Conservation (phyloP, 2,888 invertebrate species). For the Nowickia ferox region DNA sequence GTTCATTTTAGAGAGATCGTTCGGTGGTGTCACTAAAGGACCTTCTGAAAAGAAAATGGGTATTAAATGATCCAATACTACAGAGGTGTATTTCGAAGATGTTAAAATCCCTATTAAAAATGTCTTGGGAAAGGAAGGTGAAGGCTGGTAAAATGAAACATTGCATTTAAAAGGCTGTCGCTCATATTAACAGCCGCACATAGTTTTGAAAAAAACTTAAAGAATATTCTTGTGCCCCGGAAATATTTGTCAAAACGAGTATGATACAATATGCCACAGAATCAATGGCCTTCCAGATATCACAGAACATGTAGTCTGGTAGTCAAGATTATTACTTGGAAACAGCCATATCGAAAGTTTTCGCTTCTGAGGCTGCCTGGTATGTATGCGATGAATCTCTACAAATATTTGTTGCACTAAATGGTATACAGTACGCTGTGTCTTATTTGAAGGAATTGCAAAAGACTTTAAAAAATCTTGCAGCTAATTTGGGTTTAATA, state of each 20-base stretch:
- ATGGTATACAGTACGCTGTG: slow-evolving; percentile 97
- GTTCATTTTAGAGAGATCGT: too few relatives aligned
- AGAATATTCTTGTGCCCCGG: too few relatives aligned
- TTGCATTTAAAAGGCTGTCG: slow-evolving; percentile 94
- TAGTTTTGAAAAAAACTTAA: slow-evolving; percentile 95
- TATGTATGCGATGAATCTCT: slow-evolving; percentile 98
- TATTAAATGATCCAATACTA: too few relatives aligned
- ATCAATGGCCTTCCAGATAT: too few relatives aligned
- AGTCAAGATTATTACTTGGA: too few relatives aligned
- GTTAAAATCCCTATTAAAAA: slow-evolving; percentile 95
- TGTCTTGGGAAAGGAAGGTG: slow-evolving; percentile 94
- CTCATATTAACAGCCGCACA: slow-evolving; percentile 92
- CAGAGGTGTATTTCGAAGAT: slow-evolving; percentile 96
- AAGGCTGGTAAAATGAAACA: slow-evolving; percentile 97
- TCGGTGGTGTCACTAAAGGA: too few relatives aligned
- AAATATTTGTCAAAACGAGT: too few relatives aligned
- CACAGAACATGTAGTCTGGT: too few relatives aligned
- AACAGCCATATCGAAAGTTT: too few relatives aligned
- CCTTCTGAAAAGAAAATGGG: too few relatives aligned
- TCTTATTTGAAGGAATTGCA: slow-evolving; percentile 95
- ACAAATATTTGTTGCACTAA: slow-evolving; percentile 97
- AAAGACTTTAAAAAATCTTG: slow-evolving; percentile 95
- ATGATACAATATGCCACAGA: too few relatives aligned
- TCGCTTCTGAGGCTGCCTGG: too few relatives aligned
- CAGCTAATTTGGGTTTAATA: slow-evolving; percentile 94